Conservation (phyloP, 2,888 invertebrate species). For the Thymelicus acteon region DNA sequence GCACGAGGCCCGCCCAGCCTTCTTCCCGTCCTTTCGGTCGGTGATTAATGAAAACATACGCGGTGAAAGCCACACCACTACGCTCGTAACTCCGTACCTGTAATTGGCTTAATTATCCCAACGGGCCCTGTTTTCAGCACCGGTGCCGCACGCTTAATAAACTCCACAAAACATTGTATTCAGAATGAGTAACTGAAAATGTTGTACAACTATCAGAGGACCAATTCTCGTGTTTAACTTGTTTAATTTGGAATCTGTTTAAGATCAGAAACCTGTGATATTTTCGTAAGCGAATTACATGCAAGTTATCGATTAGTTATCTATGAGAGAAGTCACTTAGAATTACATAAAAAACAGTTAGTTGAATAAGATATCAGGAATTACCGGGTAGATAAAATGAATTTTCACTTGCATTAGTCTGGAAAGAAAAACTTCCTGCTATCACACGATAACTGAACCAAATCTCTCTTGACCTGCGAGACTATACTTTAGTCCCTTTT, state of each 20-base stretch:
- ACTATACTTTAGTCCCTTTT: neutral
- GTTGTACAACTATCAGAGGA: conserved; percentile 23
- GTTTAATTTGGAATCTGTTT: neutral
- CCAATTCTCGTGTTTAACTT: neutral
- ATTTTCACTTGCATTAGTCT: too few species aligned
- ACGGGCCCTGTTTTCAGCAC: conserved; percentile 24
- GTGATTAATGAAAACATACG: conserved; percentile 36
- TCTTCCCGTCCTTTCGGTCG: conserved; percentile 28
- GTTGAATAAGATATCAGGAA: too few species aligned
- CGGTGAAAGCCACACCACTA: conserved; percentile 24
- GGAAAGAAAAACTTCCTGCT: too few species aligned
- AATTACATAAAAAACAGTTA: too few species aligned
- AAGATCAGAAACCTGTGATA: too few species aligned
- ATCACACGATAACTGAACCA: too few species aligned
- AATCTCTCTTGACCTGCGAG: too few species aligned
- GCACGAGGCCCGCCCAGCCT: neutral
- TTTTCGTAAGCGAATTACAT: too few species aligned
- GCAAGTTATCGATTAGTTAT: too few species aligned
- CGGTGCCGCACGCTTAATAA: conserved; percentile 25
- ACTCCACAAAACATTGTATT: conserved; percentile 29
- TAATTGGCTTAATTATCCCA: conserved; percentile 34
- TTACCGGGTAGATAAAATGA: too few species aligned
- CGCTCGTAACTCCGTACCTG: conserved; percentile 23
- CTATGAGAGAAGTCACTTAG: too few species aligned
- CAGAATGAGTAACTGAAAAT: conserved; percentile 27